A percentile compares a stretch with the other conserved stretches of the same genome.
Evolutionary conservation across 2,888 invertebrate genomes (phyloP).

Genomic region (Psococerastis gibbosa): DNA sequence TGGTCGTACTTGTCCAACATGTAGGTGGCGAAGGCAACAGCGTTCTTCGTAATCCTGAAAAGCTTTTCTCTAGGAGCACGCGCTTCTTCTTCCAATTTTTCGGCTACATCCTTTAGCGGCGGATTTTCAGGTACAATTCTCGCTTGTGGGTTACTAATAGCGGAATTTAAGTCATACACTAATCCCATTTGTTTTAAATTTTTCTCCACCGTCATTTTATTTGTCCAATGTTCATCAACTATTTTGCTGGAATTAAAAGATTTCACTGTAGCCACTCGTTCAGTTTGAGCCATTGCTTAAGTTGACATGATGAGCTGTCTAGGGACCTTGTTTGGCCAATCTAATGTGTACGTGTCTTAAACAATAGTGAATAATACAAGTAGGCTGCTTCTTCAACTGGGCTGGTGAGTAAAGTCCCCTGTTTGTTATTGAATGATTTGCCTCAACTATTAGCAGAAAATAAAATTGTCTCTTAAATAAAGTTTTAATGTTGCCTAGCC

Average conservation of each 20-base stretch:
- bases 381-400: too few relatives aligned
- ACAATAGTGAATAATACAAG: too few relatives aligned
- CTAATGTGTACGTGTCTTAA: too few relatives aligned
- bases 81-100: conserved; percentile 4
- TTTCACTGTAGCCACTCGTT: too few relatives aligned
- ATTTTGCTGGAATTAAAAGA: conserved; percentile 1
- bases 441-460: too few relatives aligned
- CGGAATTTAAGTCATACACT: neutral
- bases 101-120: neutral
- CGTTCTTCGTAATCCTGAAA: neutral
- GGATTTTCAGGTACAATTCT: neutral
- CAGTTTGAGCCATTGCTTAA: too few relatives aligned
- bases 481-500: too few relatives aligned
- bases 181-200: conserved; percentile 4
- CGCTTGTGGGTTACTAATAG: neutral
- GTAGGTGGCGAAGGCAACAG: neutral
- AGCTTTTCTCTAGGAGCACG: neutral
- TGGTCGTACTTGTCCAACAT: conserved; percentile 6
- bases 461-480: too few relatives aligned
- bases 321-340: too few relatives aligned
- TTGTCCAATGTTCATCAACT: neutral
- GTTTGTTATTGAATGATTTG: too few relatives aligned
- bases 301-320: too few relatives aligned
- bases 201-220: neutral
- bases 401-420: too few relatives aligned